Conservation (phyloP, 2,888 invertebrate species). For the Scrobipalpa costella region DNA sequence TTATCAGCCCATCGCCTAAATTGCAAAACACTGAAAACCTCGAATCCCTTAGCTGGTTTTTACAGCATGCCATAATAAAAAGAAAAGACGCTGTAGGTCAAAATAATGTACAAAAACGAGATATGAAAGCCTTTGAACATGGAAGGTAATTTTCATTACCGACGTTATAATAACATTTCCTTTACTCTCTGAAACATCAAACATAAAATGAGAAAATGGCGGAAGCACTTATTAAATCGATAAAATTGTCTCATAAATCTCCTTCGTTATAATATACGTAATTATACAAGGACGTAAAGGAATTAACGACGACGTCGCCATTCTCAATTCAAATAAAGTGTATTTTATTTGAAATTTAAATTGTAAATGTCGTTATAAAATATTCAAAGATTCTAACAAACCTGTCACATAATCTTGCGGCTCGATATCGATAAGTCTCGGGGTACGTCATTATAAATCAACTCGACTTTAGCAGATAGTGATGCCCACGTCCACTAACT, state of each 20-base stretch:
- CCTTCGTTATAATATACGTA: conserved; percentile 1
- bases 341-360: conserved; percentile 34
- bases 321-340: conserved; percentile 29
- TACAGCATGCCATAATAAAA: too few relatives aligned
- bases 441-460: conserved; percentile 75
- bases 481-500: conserved; percentile 73
- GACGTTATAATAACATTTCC: background rate
- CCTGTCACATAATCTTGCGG: conserved; percentile 48
- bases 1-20: too few relatives aligned
- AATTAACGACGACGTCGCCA: conserved; percentile 23
- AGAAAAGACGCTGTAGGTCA: background rate
- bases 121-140: background rate
- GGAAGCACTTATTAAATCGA: conserved; percentile 19
- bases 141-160: background rate
- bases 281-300: conserved; percentile 18
- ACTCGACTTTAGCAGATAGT: conserved; percentile 67
- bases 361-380: conserved; percentile 47
- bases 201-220: conserved; percentile 1
- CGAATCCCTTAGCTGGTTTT: too few relatives aligned
- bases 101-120: background rate
- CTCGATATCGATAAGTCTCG: conserved; percentile 74
- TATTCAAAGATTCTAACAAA: conserved; percentile 45
- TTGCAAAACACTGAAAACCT: background rate
- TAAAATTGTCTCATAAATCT: conserved; percentile 22
- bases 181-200: conserved; percentile 2